phyloP scores from a whole-genome alignment of 1,140 invertebrate genomes.

The Aphelinus atriplicis region DNA sequence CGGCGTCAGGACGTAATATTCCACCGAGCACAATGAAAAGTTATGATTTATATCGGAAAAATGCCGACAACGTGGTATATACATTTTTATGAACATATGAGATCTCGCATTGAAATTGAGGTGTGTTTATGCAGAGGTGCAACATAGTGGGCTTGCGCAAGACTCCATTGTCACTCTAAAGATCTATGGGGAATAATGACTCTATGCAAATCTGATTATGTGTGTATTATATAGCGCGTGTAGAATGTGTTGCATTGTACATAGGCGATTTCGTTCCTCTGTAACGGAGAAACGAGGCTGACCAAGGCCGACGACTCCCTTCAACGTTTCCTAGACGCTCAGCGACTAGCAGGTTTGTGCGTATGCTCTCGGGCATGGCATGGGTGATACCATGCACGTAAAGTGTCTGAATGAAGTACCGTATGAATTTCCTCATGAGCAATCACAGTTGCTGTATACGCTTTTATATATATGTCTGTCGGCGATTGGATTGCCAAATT shows the following conservation, averaged over 20 bases:
- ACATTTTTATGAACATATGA: background rate
- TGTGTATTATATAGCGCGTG: constrained; percentile 20
- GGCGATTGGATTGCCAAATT: no score
- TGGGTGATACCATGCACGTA: background rate
- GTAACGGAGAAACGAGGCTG: constrained; percentile 13
- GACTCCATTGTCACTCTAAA: background rate
- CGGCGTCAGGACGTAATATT: no score
- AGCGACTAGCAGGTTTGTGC: background rate
- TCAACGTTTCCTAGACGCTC: constrained; percentile 30
- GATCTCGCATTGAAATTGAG: background rate
- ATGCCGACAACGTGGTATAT: background rate
- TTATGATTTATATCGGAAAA: no score
- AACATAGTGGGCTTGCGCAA: constrained; percentile 31
- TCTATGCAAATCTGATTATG: constrained; percentile 36
- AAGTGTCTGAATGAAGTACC: no score
- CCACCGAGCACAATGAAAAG: no score
- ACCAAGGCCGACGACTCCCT: constrained; percentile 28
- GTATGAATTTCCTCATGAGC: no score
- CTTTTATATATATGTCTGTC: no score
- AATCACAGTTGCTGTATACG: no score
- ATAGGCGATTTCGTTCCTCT: constrained; percentile 29
- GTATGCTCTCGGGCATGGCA: background rate
- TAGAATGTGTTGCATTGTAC: constrained; percentile 7
- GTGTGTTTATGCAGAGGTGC: background rate
- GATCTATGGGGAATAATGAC: constrained; percentile 6